These are phyloP conservation scores for Gallinago media DNA, from an alignment of 2,113 vertebrate genomes.

Conservation along the genomic window DNA sequence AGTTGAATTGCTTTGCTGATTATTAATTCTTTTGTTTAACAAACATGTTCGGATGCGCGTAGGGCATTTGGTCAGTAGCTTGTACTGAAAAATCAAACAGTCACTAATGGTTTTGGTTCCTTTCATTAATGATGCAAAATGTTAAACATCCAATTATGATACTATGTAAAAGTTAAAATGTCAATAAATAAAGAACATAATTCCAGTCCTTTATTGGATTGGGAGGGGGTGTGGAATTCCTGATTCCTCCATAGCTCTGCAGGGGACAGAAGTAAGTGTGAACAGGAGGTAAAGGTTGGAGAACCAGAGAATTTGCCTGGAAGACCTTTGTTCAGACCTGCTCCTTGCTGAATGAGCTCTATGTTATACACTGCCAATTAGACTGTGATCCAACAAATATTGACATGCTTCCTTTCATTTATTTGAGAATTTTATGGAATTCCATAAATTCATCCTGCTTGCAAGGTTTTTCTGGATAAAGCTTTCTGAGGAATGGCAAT, in stretches of 20 bases:
- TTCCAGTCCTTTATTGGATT: background rate
- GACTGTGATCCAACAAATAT: background rate
- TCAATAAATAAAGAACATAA: background rate
- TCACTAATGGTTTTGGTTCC: background rate
- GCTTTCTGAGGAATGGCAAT: background rate
- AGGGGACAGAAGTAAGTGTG: background rate
- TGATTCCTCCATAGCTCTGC: background rate
- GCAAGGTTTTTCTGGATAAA: background rate
- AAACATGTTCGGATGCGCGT: background rate
- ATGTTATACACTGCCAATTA: background rate
- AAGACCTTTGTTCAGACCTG: background rate
- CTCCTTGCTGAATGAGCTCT: background rate
- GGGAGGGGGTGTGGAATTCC: rapidly evolving
- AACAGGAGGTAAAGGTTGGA: background rate
- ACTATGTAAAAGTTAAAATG: background rate
- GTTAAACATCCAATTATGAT: background rate
- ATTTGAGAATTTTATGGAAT: background rate
- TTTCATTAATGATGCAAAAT: background rate
- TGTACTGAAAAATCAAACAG: background rate
- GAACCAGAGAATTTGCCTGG: background rate
- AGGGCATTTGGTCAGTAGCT: background rate
- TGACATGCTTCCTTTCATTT: background rate
- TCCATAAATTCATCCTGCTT: background rate
- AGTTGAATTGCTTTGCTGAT: background rate
- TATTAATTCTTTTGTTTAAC: background rate